phyloP scores from a whole-genome alignment of 2,797 vertebrate species.

The Coluber constrictor region DNA sequence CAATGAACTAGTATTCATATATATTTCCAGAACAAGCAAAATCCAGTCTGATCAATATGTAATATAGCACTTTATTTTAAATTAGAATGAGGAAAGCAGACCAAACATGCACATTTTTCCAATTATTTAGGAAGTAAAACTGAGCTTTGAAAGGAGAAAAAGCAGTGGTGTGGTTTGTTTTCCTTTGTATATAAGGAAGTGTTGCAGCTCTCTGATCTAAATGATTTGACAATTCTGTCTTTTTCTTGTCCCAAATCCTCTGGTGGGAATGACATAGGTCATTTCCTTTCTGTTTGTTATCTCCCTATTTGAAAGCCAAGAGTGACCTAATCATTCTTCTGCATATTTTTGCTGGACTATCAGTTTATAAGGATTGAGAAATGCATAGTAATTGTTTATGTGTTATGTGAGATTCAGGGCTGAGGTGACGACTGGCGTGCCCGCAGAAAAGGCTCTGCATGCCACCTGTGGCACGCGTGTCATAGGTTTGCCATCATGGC shows the following conservation, averaged over 20 bases:
- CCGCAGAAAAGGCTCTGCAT: too few relatives aligned
- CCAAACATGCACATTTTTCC: background rate
- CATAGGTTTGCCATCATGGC: too few relatives aligned
- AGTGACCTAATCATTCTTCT: background rate
- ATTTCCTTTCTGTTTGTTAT: background rate
- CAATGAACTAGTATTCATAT: slow-evolving; percentile 20
- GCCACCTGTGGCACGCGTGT: too few relatives aligned
- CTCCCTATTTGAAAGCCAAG: background rate
- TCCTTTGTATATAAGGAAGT: background rate
- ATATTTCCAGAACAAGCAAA: slow-evolving; percentile 42
- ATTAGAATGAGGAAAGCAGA: slow-evolving; percentile 9
- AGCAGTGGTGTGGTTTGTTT: background rate
- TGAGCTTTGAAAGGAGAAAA: background rate
- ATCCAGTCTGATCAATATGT: background rate
- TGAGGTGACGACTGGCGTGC: too few relatives aligned
- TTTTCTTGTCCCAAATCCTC: background rate
- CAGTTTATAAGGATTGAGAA: background rate
- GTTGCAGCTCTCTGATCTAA: background rate
- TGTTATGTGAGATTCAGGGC: background rate
- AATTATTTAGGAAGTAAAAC: slow-evolving; percentile 15
- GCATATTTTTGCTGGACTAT: background rate
- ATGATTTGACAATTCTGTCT: background rate
- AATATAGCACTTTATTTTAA: slow-evolving; percentile 1
- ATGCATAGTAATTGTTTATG: background rate
- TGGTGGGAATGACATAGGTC: background rate